Evolutionary conservation across 2,113 vertebrate genomes (phyloP), one percentile per base, ranked within the genome.

Genomic region (Ammodytes dubius): DNA sequence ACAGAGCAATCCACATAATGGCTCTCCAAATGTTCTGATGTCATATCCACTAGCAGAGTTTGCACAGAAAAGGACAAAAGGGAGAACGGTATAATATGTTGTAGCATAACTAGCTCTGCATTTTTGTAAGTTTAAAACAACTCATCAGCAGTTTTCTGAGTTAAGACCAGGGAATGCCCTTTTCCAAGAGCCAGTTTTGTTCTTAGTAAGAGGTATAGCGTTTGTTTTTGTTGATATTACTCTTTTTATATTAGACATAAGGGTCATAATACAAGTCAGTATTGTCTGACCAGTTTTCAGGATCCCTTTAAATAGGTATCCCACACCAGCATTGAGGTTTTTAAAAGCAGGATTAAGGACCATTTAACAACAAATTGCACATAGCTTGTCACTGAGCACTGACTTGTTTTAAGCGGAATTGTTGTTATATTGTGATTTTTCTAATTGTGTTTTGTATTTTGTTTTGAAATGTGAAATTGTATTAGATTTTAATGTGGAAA

Each of bases 121-220:
- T 82, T 80, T 86, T 74, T 78, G 7, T 54, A 58, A 87, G 80
- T 82, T 79, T 5, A 79, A 77, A 7, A 74, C 58, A 19, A 43
- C 42, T 54, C 77, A 70, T 89, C 89, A 88, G 89, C 87, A 80
- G 40, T 86, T 86, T 80, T 84, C 37, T 0, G 10, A 73, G 70
- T 82, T 82, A 71, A 70, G 79, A 83, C 75, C 65, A 70, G 73
- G 70, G 61, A 85, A 77, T 84, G 80, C 69, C 83, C 59, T 82
- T 74, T 82, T 83, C 79, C 90, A 87, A 83, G 75, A 87, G 78
- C 72, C 50, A 12, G 17, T 71, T 76, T 79, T 65, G 77, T 87
- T 79, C 82, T 78, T 72, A 46, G 37, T 43, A 1, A 65, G 43
- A 45, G 54, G 61, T 54, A 57, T 65, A 64, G 19, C 27, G 27